Evolutionary conservation across 2,113 vertebrate species (phyloP).

Genomic region (Ginglymostoma cirratum): DNA sequence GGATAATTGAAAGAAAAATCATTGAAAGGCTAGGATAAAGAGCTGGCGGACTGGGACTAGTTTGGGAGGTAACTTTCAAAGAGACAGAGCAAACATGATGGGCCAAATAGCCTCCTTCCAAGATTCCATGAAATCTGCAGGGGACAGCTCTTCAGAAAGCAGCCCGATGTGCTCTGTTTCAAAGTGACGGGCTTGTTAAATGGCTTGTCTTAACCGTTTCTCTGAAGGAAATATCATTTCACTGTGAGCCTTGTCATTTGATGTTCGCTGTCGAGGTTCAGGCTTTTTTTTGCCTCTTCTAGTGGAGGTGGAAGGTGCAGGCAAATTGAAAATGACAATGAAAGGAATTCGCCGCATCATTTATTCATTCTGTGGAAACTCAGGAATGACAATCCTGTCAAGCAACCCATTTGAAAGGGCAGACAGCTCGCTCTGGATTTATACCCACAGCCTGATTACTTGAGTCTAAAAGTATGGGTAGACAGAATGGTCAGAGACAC

Average conservation of each 20-base stretch:
- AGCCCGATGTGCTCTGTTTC: neutral
- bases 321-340: conserved; percentile 9
- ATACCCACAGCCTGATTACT: conserved; percentile 11
- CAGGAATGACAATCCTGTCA: neutral
- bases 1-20: neutral
- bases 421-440: conserved; percentile 1
- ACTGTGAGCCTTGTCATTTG: neutral
- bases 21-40: neutral
- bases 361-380: conserved; percentile 4
- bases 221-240: neutral
- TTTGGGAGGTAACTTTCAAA: neutral
- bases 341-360: neutral
- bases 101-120: neutral
- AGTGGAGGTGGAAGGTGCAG: neutral
- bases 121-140: neutral
- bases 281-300: neutral
- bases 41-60: neutral
- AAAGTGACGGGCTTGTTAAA: conserved; percentile 15
- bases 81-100: neutral
- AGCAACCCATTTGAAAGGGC: conserved; percentile 12
- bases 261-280: neutral
- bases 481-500: conserved; percentile 4
- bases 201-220: conserved; percentile 1
- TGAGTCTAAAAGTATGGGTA: conserved; percentile 24
- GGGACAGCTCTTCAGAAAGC: neutral